Percentiles rank a stretch among this genome's conserved stretches.
Evolutionary conservation across 1,140 invertebrate genomes (phyloP).

Genomic region (Aphelenchoides fujianensis): DNA sequence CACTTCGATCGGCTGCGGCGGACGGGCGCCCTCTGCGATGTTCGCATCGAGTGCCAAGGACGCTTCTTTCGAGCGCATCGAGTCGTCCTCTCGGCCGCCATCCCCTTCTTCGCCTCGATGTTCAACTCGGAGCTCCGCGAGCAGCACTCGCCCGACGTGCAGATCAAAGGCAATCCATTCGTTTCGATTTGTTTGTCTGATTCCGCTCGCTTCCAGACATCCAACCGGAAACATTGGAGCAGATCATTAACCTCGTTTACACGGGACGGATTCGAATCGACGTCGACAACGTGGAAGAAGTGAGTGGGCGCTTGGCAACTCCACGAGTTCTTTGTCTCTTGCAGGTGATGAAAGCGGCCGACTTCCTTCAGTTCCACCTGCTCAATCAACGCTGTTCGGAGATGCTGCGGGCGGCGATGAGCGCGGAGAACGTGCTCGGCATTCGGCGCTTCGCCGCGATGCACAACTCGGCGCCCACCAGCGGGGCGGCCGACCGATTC

Average conservation of each 20-base stretch:
- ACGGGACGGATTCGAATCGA: slow-evolving; percentile 76
- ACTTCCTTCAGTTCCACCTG: slow-evolving; percentile 77
- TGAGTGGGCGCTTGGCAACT: no score
- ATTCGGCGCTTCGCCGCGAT: slow-evolving; percentile 79
- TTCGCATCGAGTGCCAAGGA: slow-evolving; percentile 66
- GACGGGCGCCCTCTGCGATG: slow-evolving; percentile 38
- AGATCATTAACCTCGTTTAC: slow-evolving; percentile 82
- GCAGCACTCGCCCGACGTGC: slow-evolving; percentile 77
- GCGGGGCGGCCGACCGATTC: slow-evolving; percentile 76
- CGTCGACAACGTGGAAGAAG: slow-evolving; percentile 78
- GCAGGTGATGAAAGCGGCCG: slow-evolving; percentile 80
- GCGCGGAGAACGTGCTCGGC: slow-evolving; percentile 71
- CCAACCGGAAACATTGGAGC: slow-evolving; percentile 69
- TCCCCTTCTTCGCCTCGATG: slow-evolving; percentile 88
- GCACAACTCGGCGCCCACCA: slow-evolving; percentile 72
- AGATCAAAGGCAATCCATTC: slow-evolving; percentile 69
- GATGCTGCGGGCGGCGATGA: slow-evolving; percentile 71
- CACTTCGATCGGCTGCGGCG: slow-evolving; percentile 31
- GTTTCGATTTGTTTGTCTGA: slow-evolving; percentile 1
- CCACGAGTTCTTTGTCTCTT: no score
- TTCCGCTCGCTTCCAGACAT: slow-evolving; percentile 36
- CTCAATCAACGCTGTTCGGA: slow-evolving; percentile 80
- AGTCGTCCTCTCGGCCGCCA: slow-evolving; percentile 78
- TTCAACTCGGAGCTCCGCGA: slow-evolving; percentile 84
- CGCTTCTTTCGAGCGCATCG: slow-evolving; percentile 78